Evolutionary conservation across 2,797 vertebrate genomes (phyloP), one percentile per base, ranked within the genome.

Genomic region (Vipera latastei): DNA sequence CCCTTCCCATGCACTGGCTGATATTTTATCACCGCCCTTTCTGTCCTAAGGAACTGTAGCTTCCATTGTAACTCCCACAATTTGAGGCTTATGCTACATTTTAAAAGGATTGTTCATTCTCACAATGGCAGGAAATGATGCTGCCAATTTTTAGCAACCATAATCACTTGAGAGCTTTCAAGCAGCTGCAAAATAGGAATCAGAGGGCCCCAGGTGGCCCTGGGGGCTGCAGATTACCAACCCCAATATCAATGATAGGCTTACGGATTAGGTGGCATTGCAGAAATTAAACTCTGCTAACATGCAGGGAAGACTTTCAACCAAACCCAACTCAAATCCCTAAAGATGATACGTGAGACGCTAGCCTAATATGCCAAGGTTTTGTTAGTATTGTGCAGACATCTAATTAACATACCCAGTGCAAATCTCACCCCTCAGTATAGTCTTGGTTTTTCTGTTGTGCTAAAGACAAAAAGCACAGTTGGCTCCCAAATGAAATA

Each of bases 401-500:
- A 59, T 63, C 3, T 32, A 90, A 89, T 87, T 69, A 92, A 2
- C 73, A 56, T 60, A 18, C 53, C 6, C 55, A 63, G 3, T 57
- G 12, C 92, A 13, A 16, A 90, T 78, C 44, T 88, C 61, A n/a
- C 14, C 8, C 57, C 18, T 88, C 26, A 26, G 20, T 65, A 32
- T 60, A 55, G 6, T 53, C 38, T 86, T 87, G 55, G 56, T 88
- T 22, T 93, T 93, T 93, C 60, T 61, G 6, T 89, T 90, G 53
- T 11, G 87, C 59, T 63, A 56, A 90, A 92, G 28, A 89, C 44
- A 26, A 59, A 93, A 93, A 91, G 32, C 51, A 56, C 57, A 85
- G 57, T 85, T 85, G 38, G 86, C 44, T 88, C 86, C 90, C 65
- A 93, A 91, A 91, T 89, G 86, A 89, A 93, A 93, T 91, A 48